These are phyloP conservation scores for Callopanchax toddi DNA, from an alignment of 2,113 vertebrate genomes.

Conservation along the genomic window DNA sequence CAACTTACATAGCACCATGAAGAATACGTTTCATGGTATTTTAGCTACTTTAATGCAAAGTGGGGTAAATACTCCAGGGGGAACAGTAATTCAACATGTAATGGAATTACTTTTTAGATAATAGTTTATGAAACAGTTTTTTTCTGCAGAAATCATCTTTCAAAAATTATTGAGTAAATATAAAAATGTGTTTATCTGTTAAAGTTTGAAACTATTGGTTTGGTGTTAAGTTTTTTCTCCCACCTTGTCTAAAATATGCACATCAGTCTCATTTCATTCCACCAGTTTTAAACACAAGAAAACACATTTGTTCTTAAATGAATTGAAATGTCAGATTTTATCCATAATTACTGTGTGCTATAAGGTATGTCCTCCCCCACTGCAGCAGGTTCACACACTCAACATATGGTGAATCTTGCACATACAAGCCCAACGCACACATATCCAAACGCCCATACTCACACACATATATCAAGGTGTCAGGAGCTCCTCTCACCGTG, in stretches of 20 bases:
- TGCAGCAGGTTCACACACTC: constrained; percentile 32
- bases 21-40: no score
- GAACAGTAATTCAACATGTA: no score
- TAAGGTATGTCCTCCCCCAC: constrained; percentile 35
- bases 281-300: not conserved
- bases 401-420: constrained; percentile 61
- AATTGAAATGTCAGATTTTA: not conserved
- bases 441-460: constrained; percentile 11
- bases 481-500: constrained; percentile 43
- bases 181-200: not conserved
- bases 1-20: no score
- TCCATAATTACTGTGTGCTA: constrained; percentile 22
- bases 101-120: no score
- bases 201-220: not conserved
- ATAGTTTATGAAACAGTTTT: not conserved
- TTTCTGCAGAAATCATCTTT: not conserved
- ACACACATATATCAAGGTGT: constrained; percentile 41
- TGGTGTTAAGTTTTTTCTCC: not conserved
- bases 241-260: not conserved
- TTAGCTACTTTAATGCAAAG: no score
- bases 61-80: no score
- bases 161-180: not conserved
- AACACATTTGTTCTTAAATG: not conserved
- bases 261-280: constrained; percentile 1
- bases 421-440: constrained; percentile 30